Evolutionary conservation across 2,113 vertebrate species (phyloP), one percentile per base, ranked within the genome.

Genomic region (Notiomystis cincta): DNA sequence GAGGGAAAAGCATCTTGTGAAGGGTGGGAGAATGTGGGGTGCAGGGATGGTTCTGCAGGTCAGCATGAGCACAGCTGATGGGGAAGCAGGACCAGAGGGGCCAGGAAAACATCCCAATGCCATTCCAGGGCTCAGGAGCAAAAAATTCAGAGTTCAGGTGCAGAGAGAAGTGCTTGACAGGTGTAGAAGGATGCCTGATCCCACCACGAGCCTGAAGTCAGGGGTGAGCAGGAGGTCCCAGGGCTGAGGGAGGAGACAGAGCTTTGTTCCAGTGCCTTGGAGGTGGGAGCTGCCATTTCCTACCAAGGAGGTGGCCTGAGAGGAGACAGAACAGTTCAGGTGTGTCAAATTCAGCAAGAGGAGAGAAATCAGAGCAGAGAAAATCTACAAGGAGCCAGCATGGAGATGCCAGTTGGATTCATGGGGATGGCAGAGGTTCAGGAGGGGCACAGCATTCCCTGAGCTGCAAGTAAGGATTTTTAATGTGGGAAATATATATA

Each of bases 181-280:
- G 16, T 0, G 11, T 8, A 31, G n/a, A 45, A 44, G 8, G 23
- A 14, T 40, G 16, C 25, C n/a, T 64, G 47, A 54, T 27, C 22
- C 8, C 24, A 54, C 3, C 37, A 2, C 3, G 4, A 70, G 10
- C 13, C 18, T 47, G 48, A 24, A 57, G 22, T 18, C 30, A 40
- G 17, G n/a, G 3, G 31, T 67, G 48, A 44, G 0, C 3, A 21
- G 23, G 21, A 54, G 8, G 16, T 48, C 0, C 0, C 21, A 62
- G 51, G 23, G 10, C 33, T 51, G 40, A 67, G n/a, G 28, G 5
- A 69, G 35, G 44, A n/a, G 13, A 5, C 31, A 11, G 0, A 48
- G 4, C 3, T 61, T 48, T 57, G 21, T 15, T 53, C 19, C 64
- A 56, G 50, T 38, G 0, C 42, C 15, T 27, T 18, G 38, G 54